Percentiles rank a stretch among this genome's conserved stretches.
Evolutionary conservation across 2,888 invertebrate genomes (phyloP).

Genomic region (Drosophila austrosaltans): DNA sequence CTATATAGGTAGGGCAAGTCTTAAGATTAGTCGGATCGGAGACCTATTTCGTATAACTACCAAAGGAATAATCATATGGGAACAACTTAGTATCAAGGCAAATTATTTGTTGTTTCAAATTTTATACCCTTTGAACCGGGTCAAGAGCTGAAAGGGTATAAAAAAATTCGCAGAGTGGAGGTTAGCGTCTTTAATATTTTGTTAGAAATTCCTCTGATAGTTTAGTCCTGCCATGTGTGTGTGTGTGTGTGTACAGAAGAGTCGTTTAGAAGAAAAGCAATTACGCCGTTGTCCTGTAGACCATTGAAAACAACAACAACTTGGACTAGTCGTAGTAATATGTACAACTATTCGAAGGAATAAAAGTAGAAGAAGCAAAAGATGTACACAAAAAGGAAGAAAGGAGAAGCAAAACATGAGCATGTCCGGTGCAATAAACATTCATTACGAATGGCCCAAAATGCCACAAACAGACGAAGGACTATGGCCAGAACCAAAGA

Average conservation of each 20-base stretch:
- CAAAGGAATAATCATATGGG: no score
- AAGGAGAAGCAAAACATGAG: conserved; percentile 68
- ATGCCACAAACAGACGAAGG: conserved; percentile 74
- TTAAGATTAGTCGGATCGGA: no score
- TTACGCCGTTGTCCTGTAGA: conserved; percentile 65
- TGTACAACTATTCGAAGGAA: background rate
- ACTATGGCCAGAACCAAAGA: conserved; percentile 30
- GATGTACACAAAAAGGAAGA: conserved; percentile 19
- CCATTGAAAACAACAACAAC: conserved; percentile 56
- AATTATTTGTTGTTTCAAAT: no score
- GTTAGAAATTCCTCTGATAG: background rate
- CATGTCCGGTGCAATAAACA: conserved; percentile 77
- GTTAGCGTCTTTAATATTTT: background rate
- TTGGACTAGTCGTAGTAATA: conserved; percentile 24
- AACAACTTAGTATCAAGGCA: no score
- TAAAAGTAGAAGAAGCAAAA: background rate
- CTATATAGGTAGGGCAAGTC: no score
- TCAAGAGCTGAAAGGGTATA: no score
- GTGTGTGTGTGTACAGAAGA: conserved; percentile 21
- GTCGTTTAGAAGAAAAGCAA: conserved; percentile 59
- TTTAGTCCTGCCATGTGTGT: background rate
- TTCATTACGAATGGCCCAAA: conserved; percentile 73
- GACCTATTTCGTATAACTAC: no score
- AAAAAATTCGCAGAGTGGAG: no score
- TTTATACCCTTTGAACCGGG: no score